Evolutionary conservation across 2,113 vertebrate genomes (phyloP).

Genomic region (Podilymbus podiceps): DNA sequence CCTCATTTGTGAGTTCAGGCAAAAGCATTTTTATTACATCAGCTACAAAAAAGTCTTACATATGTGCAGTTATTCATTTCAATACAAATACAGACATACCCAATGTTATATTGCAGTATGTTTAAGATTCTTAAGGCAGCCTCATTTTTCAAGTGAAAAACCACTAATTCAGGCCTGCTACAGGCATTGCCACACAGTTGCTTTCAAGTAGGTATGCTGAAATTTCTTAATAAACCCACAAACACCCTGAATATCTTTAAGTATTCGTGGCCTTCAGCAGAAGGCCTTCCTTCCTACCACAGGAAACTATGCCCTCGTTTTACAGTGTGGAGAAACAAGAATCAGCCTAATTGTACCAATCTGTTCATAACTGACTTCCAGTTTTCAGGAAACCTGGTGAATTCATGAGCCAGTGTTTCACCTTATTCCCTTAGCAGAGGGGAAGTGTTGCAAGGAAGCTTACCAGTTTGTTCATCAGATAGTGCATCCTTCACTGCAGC

Average conservation of each 20-base stretch:
- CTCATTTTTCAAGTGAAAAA: neutral
- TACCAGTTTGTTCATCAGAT: neutral
- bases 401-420: neutral
- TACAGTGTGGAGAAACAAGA: neutral
- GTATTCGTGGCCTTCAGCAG: neutral
- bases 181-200: neutral
- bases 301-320: neutral
- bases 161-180: neutral
- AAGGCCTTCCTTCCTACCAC: neutral
- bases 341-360: neutral
- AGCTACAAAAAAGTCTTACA: neutral
- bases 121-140: neutral
- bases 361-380: neutral
- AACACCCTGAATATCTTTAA: neutral
- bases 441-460: neutral
- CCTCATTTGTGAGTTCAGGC: neutral
- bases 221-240: neutral
- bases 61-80: neutral
- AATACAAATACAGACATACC: neutral
- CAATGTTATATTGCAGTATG: neutral
- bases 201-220: neutral
- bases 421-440: neutral
- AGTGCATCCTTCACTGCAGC: neutral
- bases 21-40: neutral
- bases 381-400: neutral